phyloP scores from a whole-genome alignment of 2,888 invertebrate species.

The Criorhina ranunculi region DNA sequence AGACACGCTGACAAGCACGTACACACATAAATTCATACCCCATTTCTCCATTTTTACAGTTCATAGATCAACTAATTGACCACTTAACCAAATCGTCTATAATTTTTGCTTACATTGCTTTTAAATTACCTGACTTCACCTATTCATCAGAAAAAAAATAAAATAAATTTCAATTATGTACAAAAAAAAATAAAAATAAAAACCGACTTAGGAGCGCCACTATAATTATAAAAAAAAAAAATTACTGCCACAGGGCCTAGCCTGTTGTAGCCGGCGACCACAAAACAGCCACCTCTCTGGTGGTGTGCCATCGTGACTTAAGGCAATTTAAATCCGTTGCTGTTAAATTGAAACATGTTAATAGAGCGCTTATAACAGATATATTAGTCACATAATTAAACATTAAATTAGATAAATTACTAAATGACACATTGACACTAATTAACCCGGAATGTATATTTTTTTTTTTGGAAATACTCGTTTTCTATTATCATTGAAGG shows the following conservation, averaged over 20 bases:
- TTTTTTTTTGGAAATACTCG: conserved; percentile 6
- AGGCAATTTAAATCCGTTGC: conserved; percentile 27
- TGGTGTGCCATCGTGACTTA: conserved; percentile 28
- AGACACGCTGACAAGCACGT: too few relatives aligned
- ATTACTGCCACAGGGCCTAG: conserved; percentile 15
- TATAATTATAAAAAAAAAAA: conserved; percentile 22
- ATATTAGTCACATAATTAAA: conserved; percentile 44
- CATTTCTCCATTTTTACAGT: background rate
- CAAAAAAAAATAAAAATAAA: background rate
- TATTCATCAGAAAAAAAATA: background rate
- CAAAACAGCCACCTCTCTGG: background rate
- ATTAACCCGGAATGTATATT: conserved; percentile 25
- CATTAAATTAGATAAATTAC: conserved; percentile 48
- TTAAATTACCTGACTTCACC: conserved; percentile 4
- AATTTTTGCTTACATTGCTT: conserved; percentile 12
- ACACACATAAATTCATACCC: too few relatives aligned
- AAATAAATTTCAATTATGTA: conserved; percentile 34
- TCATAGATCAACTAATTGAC: conserved; percentile 20
- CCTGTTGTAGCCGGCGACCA: background rate
- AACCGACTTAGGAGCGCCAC: conserved; percentile 29
- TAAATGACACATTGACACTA: conserved; percentile 33
- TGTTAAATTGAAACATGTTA: conserved; percentile 42
- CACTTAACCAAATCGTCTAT: conserved; percentile 28
- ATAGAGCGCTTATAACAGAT: conserved; percentile 56
- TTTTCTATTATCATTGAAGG: background rate